Evolutionary conservation across 2,113 vertebrate genomes (phyloP).

Genomic region (Ia io): DNA sequence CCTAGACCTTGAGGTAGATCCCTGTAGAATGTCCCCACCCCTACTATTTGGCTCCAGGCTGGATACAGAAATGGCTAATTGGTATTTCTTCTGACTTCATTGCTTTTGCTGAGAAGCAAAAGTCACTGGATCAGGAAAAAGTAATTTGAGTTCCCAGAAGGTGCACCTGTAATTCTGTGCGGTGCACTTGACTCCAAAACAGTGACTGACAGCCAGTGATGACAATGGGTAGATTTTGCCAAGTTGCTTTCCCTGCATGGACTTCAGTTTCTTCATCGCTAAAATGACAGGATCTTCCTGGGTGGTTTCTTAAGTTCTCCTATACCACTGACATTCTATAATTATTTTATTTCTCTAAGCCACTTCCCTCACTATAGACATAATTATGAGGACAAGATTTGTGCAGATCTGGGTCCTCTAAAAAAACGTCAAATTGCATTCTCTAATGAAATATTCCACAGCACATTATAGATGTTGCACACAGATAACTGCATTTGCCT

Average conservation of each 20-base stretch:
- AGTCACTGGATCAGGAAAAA: conserved; percentile 33
- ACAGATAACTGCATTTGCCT: neutral
- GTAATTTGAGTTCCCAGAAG: conserved; percentile 44
- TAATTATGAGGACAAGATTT: conserved; percentile 15
- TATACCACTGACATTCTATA: neutral
- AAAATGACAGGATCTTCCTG: neutral
- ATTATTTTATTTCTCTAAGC: conserved; percentile 11
- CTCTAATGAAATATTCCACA: neutral
- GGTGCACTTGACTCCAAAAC: neutral
- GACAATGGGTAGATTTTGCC: neutral
- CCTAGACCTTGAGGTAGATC: neutral
- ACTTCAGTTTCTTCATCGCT: conserved; percentile 7
- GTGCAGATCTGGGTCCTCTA: neutral
- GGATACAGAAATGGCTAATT: conserved; percentile 9
- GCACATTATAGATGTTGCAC: neutral
- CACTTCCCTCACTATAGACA: neutral
- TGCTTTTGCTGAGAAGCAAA: conserved; percentile 50
- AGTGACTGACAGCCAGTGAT: neutral
- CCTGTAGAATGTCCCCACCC: neutral
- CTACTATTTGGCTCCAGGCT: neutral
- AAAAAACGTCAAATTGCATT: neutral
- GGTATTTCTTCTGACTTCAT: conserved; percentile 31
- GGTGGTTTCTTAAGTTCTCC: neutral
- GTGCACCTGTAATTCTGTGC: neutral
- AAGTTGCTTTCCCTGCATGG: neutral